Conservation (phyloP, 2,797 vertebrate species). For the Pangasius sanitwongsei region DNA sequence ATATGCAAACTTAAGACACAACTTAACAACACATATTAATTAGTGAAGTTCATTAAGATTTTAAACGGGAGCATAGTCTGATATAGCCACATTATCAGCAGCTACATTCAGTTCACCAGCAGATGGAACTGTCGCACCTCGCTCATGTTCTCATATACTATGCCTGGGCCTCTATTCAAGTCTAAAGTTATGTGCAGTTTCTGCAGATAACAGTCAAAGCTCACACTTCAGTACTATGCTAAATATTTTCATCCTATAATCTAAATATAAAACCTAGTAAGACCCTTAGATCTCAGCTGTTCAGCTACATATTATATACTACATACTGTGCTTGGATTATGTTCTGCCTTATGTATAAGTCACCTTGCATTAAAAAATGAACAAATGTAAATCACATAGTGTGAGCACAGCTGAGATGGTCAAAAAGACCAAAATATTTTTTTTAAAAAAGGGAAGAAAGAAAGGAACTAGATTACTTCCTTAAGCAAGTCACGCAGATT, state of each 20-base stretch:
- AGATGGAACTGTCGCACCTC: constrained; percentile 45
- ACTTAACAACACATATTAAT: background rate
- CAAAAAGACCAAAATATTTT: background rate
- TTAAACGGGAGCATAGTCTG: background rate
- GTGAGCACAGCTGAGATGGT: background rate
- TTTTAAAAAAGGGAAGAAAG: background rate
- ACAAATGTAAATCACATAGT: background rate
- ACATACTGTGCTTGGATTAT: background rate
- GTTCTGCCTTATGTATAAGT: background rate
- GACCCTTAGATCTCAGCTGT: background rate
- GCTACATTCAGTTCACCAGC: constrained; percentile 36
- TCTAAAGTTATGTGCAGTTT: background rate
- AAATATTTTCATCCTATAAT: background rate
- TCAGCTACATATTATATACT: background rate
- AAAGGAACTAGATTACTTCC: background rate
- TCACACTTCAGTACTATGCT: background rate
- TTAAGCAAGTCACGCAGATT: background rate
- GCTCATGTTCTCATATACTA: background rate
- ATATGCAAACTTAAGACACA: constrained; percentile 2
- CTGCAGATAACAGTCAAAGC: background rate
- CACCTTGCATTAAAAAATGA: background rate
- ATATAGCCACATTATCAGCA: background rate
- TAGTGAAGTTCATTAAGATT: background rate
- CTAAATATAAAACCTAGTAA: background rate
- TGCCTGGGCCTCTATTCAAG: background rate